A percentile compares a stretch with the other conserved stretches of the same genome.
These are phyloP conservation scores for Chloroclystis v-ata DNA, from an alignment of 2,888 invertebrate genomes.

Conservation along the genomic window DNA sequence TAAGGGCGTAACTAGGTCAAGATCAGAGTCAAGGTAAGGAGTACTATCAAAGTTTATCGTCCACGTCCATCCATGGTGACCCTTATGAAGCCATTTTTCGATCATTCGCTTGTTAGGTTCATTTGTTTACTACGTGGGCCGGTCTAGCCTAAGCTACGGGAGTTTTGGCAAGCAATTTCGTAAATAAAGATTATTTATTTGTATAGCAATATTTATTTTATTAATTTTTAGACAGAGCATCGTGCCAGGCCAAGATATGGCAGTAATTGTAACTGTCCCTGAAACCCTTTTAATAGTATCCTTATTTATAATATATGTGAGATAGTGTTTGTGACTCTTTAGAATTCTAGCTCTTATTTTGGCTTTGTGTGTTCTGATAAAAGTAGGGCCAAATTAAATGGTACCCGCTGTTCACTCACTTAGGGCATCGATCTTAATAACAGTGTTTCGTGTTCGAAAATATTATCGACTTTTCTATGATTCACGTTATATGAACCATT, in stretches of 20 bases:
- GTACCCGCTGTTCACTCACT: background rate
- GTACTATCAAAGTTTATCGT: slow-evolving; percentile 29
- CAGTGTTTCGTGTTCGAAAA: background rate
- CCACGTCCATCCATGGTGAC: slow-evolving; percentile 10
- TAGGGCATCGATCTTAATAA: background rate
- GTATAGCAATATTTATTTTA: too few relatives aligned
- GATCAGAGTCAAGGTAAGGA: slow-evolving; percentile 24
- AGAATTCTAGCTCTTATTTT: too few relatives aligned
- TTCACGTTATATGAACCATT: slow-evolving; percentile 21
- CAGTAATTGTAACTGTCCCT: too few relatives aligned
- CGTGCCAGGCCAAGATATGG: too few relatives aligned
- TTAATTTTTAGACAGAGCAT: too few relatives aligned
- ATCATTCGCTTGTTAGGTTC: slow-evolving; percentile 10
- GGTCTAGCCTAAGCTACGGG: background rate
- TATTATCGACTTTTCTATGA: background rate
- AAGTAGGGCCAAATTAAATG: too few relatives aligned
- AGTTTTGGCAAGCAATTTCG: background rate
- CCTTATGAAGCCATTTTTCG: slow-evolving; percentile 15
- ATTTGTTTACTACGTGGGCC: background rate
- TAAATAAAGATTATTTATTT: too few relatives aligned
- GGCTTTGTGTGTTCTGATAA: too few relatives aligned
- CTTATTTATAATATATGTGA: too few relatives aligned
- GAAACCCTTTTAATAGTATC: too few relatives aligned
- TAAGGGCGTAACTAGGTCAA: slow-evolving; percentile 26
- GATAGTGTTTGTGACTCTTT: too few relatives aligned